A percentile compares a stretch with the other conserved stretches of the same genome.
These are phyloP conservation scores for Poeciliopsis infans DNA, from an alignment of 2,797 vertebrate species.

Conservation along the genomic window DNA sequence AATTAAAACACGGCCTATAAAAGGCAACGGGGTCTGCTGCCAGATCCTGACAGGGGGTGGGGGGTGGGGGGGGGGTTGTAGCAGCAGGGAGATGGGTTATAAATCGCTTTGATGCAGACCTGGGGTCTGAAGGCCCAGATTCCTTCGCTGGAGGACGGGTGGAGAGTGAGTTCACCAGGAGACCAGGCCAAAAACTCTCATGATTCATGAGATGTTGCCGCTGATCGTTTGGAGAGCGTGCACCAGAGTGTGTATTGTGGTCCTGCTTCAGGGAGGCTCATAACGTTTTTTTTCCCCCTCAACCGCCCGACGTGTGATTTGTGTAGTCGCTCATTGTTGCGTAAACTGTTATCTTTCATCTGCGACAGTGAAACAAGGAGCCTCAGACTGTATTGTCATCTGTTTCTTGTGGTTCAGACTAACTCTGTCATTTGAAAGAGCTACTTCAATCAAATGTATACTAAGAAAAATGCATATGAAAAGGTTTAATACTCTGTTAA, in stretches of 20 bases:
- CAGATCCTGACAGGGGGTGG: constrained; percentile 76
- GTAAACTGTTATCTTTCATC: constrained; percentile 23
- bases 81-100: constrained; percentile 71
- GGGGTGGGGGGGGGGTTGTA: constrained; percentile 51
- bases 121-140: constrained; percentile 72
- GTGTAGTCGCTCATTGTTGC: constrained; percentile 27
- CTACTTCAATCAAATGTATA: background rate
- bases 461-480: background rate
- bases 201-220: constrained; percentile 69
- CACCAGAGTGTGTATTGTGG: constrained; percentile 32
- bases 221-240: constrained; percentile 47
- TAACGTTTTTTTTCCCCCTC: constrained; percentile 7
- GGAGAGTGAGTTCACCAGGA: constrained; percentile 56
- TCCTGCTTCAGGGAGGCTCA: constrained; percentile 43
- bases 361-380: constrained; percentile 12
- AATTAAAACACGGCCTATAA: constrained; percentile 87
- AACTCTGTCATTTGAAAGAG: constrained; percentile 5
- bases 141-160: constrained; percentile 66
- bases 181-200: constrained; percentile 62
- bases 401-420: constrained; percentile 11
- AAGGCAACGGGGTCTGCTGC: constrained; percentile 80
- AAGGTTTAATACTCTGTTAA: background rate
- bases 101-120: constrained; percentile 81
- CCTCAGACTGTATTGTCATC: constrained; percentile 16
- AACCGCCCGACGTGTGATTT: constrained; percentile 27